These are phyloP conservation scores for Ptilorrhoa leucosticta DNA, from an alignment of 2,113 vertebrate genomes.

Conservation along the genomic window DNA sequence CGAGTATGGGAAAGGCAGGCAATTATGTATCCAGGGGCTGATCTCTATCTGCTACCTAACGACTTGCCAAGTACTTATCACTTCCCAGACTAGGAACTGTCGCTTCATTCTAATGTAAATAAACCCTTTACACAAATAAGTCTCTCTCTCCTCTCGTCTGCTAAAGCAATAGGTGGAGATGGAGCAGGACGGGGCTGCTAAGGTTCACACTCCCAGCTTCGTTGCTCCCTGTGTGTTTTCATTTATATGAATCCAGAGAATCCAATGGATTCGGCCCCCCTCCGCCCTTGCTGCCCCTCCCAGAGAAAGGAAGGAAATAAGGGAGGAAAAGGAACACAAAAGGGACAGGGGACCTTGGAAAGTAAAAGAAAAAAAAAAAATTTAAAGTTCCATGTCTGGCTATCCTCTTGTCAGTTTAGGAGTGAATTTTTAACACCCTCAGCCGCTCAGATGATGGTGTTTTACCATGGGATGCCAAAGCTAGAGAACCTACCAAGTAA, in stretches of 20 bases:
- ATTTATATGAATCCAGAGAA: neutral
- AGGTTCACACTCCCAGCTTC: neutral
- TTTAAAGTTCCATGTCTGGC: neutral
- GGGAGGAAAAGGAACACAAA: slow-evolving; percentile 20
- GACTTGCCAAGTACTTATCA: slow-evolving; percentile 52
- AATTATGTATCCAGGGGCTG: slow-evolving; percentile 5
- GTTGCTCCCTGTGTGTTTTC: neutral
- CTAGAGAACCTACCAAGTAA: neutral
- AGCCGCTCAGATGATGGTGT: neutral
- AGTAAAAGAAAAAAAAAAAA: neutral
- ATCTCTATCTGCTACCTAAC: slow-evolving; percentile 43
- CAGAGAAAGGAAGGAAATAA: slow-evolving; percentile 20
- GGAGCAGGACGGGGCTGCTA: neutral
- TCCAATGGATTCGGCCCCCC: neutral
- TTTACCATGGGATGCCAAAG: neutral
- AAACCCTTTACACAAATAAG: slow-evolving; percentile 28
- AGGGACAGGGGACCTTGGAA: slow-evolving; percentile 51
- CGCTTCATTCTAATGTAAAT: slow-evolving; percentile 51
- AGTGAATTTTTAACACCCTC: neutral
- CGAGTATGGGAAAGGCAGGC: neutral
- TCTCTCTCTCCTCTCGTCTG: neutral
- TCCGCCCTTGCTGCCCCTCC: neutral
- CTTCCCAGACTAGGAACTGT: slow-evolving; percentile 37
- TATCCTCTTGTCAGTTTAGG: neutral
- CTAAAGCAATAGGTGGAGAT: neutral